Evolutionary conservation across 2,797 vertebrate genomes (phyloP), one percentile per base, ranked within the genome.

Genomic region (Leptoclinus maculatus): DNA sequence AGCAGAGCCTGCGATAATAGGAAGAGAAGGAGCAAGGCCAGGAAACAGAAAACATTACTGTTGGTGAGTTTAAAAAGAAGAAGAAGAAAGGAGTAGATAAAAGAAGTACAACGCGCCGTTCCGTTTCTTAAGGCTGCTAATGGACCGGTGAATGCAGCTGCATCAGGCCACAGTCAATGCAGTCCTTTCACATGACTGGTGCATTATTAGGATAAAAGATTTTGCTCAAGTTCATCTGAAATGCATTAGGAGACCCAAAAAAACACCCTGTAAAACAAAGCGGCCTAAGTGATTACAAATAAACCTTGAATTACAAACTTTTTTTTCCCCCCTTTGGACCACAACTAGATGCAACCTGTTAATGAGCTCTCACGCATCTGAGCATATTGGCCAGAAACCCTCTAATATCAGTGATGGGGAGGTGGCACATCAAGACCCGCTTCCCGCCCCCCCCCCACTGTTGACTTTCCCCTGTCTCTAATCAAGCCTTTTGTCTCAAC

Each of bases 391-490:
- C 38, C 64, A 62, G n/a, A 11, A 62, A 17, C 23, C 63, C n/a
- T 49, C 21, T 66, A 25, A 38, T 51, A 58, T 56, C 63, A 66
- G 11, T 72, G 72, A 76, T n/a, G 47, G 60, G 60, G 36, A 75
- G 77, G 72, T 41, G 47, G 57, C 36, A 71, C 69, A 67, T 71
- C 54, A 56, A 79, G 58, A 80, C 51, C n/a, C 47, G 74, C 74
- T 87, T 87, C 86, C 87, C 79, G 32, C 38, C n/a, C 3, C 38
- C 21, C 47, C 8, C 49, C 53, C 74, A 64, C 75, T 77, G 85
- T 85, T 89, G 87, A 88, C 89, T 84, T 94, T 91, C 86, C 90
- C 92, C 82, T 83, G 82, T 93, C 94, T 91, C 87, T 93, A 94
- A 92, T 89, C 87, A 89, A 74, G 85, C 83, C 91, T 94, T 25